Percentiles rank a stretch among this genome's conserved stretches.
Evolutionary conservation across 2,113 vertebrate species (phyloP).

Genomic region (Acanthochromis polyacanthus): DNA sequence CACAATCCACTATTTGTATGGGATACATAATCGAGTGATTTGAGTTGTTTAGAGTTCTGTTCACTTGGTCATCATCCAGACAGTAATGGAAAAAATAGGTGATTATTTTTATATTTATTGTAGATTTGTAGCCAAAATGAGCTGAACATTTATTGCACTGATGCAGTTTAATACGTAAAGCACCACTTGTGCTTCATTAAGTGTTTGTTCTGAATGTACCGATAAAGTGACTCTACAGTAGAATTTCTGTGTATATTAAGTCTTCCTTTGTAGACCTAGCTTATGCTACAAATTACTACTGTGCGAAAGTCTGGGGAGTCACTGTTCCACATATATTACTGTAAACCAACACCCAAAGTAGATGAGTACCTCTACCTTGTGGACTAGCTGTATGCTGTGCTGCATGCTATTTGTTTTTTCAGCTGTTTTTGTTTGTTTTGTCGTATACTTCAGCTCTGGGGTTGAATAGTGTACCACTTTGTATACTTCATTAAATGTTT

Average conservation of each 20-base stretch:
- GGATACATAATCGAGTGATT: constrained; percentile 28
- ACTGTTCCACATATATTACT: constrained; percentile 59
- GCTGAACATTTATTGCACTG: constrained; percentile 65
- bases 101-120: constrained; percentile 83
- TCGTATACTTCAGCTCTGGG: constrained; percentile 49
- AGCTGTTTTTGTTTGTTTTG: constrained; percentile 19
- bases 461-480: constrained; percentile 58
- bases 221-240: constrained; percentile 21
- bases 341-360: constrained; percentile 53
- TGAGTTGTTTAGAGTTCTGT: constrained; percentile 27
- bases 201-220: constrained; percentile 57
- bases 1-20: constrained; percentile 17
- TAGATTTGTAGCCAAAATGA: constrained; percentile 78
- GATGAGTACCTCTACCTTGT: constrained; percentile 64
- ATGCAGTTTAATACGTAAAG: constrained; percentile 32
- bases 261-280: constrained; percentile 51
- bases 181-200: constrained; percentile 37
- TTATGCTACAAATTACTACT: constrained; percentile 31
- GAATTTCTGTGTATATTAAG: constrained; percentile 32
- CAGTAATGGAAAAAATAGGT: constrained; percentile 18
- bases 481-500: constrained; percentile 71
- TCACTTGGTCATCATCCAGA: constrained; percentile 24
- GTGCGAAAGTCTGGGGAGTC: constrained; percentile 7
- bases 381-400: constrained; percentile 52
- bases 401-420: constrained; percentile 65